phyloP scores from a whole-genome alignment of 2,113 vertebrate species.

The human (Homo sapiens) region DNA sequence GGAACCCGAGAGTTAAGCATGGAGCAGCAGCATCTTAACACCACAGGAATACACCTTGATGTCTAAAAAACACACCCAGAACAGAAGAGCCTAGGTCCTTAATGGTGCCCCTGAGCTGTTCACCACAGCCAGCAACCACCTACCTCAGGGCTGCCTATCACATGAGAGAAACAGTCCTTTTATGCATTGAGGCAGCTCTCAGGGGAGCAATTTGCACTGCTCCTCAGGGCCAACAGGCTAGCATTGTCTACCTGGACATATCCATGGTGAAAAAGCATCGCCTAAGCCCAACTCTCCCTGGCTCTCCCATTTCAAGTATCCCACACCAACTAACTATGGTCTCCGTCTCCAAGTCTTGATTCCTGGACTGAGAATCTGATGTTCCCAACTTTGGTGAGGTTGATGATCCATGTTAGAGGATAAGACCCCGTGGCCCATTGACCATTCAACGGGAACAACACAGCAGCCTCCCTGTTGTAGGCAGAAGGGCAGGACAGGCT shows the following conservation, averaged over 20 bases:
- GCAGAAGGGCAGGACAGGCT: neutral
- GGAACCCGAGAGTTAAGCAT: neutral
- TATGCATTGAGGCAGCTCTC: neutral
- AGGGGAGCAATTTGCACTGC: neutral
- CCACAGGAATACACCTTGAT: neutral
- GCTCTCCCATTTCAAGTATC: neutral
- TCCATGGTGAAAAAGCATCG: neutral
- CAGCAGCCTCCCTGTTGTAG: neutral
- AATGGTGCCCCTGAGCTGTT: neutral
- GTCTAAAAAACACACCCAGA: neutral
- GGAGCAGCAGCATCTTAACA: neutral
- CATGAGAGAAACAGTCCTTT: neutral
- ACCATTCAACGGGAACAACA: neutral
- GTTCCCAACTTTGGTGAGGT: neutral
- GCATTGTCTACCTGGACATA: neutral
- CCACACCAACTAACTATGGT: neutral
- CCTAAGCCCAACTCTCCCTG: neutral
- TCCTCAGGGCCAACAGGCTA: neutral
- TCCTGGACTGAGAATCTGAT: neutral
- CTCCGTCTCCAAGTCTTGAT: neutral
- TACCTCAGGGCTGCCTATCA: neutral
- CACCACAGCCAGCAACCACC: neutral
- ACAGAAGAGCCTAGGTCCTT: neutral
- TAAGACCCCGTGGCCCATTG: neutral
- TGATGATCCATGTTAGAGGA: neutral